Percentiles rank a stretch among this genome's conserved stretches.
These are phyloP conservation scores for Microcebus lehilahytsara DNA, from an alignment of 2,113 vertebrate species.

Conservation along the genomic window DNA sequence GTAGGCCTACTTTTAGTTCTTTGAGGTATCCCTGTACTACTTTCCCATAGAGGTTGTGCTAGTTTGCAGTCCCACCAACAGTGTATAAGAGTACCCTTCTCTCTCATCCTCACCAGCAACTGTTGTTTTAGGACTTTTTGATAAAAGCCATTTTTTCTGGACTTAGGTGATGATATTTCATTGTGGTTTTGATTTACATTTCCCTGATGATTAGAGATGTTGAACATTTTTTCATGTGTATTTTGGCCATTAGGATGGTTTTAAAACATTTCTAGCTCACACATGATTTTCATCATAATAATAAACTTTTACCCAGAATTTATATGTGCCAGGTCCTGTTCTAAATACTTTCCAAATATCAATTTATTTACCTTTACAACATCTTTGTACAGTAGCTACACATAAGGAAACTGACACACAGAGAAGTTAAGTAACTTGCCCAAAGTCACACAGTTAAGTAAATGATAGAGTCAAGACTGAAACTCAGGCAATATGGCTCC, in stretches of 20 bases:
- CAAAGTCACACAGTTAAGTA: neutral
- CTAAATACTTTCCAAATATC: neutral
- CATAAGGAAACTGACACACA: neutral
- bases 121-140: too few relatives aligned
- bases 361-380: neutral
- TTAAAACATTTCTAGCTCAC: neutral
- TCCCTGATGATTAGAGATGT: too few relatives aligned
- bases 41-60: too few relatives aligned
- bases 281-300: neutral
- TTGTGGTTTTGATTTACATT: too few relatives aligned
- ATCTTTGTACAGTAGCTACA: neutral
- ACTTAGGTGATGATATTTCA: too few relatives aligned
- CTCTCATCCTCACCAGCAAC: too few relatives aligned
- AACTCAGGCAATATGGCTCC: neutral
- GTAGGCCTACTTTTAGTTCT: too few relatives aligned
- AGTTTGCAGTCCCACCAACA: too few relatives aligned
- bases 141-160: too few relatives aligned
- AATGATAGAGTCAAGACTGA: neutral
- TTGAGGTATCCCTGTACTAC: too few relatives aligned
- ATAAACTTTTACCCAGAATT: neutral
- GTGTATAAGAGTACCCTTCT: too few relatives aligned
- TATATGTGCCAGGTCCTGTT: neutral
- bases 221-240: too few relatives aligned
- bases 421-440: neutral
- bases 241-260: neutral